These are phyloP conservation scores for Nebria salina DNA, from an alignment of 2,888 invertebrate genomes.

Conservation along the genomic window DNA sequence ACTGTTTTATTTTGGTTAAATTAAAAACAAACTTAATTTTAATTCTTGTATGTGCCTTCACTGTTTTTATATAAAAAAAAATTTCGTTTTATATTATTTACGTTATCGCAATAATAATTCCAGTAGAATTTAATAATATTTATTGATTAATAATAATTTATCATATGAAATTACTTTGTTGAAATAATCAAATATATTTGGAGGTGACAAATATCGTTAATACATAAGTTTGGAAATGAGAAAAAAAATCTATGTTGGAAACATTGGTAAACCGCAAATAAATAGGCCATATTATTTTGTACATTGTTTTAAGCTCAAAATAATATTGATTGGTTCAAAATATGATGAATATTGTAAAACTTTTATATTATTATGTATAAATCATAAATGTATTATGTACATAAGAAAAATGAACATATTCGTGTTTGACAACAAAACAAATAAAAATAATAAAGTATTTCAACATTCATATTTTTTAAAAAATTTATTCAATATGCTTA, in stretches of 20 bases:
- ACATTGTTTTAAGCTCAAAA: constrained; percentile 31
- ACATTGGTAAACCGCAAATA: background rate
- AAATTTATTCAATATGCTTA: background rate
- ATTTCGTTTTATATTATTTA: constrained; percentile 19
- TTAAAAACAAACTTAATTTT: constrained; percentile 12
- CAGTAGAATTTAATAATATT: constrained; percentile 43
- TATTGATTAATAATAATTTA: constrained; percentile 40
- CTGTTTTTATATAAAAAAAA: background rate
- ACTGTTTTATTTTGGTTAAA: background rate
- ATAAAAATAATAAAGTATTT: constrained; percentile 39
- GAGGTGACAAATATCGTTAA: constrained; percentile 3
- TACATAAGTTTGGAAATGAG: background rate
- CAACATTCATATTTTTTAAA: constrained; percentile 10
- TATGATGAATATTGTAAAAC: constrained; percentile 18
- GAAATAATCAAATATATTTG: constrained; percentile 23
- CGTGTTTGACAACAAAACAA: constrained; percentile 29
- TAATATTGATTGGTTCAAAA: constrained; percentile 4
- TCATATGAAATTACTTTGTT: constrained; percentile 32
- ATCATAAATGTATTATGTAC: constrained; percentile 42
- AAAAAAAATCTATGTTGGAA: background rate
- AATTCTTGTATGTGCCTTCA: background rate
- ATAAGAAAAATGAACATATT: constrained; percentile 35
- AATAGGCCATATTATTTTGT: constrained; percentile 43
- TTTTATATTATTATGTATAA: constrained; percentile 36
- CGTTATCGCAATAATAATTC: constrained; percentile 43